Percentiles rank a stretch among this genome's conserved stretches.
phyloP scores from a whole-genome alignment of 1,140 invertebrate genomes.

The Drosophila sp. region DNA sequence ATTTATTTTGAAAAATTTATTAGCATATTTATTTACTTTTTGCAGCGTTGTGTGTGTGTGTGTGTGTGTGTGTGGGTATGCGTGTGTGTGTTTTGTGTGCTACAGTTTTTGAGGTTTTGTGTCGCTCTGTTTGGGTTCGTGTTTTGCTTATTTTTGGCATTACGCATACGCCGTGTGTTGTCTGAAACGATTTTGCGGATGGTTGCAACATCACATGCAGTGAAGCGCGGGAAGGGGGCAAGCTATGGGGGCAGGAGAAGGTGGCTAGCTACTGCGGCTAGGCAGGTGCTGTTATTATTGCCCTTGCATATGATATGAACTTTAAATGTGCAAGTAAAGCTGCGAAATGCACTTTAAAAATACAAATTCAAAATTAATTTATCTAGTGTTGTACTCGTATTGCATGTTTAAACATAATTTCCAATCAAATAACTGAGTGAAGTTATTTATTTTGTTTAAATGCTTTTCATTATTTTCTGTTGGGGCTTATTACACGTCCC shows the following conservation, averaged over 20 bases:
- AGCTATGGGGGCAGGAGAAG: background rate
- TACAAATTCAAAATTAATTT: no score
- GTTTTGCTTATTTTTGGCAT: constrained; percentile 77
- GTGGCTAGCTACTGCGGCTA: background rate
- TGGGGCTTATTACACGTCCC: constrained; percentile 41
- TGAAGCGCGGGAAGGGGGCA: no score
- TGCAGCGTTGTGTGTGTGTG: constrained; percentile 4
- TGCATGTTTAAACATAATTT: background rate
- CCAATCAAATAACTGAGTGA: background rate
- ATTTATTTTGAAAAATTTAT: constrained; percentile 83
- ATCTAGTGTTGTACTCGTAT: no score
- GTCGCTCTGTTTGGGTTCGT: constrained; percentile 52
- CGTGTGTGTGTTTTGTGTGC: constrained; percentile 14
- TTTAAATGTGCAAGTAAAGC: constrained; percentile 27
- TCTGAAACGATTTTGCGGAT: constrained; percentile 40
- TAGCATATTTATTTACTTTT: constrained; percentile 82
- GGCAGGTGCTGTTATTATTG: background rate
- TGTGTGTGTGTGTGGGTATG: background rate
- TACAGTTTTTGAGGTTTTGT: constrained; percentile 36
- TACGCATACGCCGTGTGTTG: constrained; percentile 62
- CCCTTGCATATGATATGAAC: constrained; percentile 1
- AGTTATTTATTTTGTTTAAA: background rate
- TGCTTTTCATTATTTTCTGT: constrained; percentile 15
- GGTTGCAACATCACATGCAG: background rate
- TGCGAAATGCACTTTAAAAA: background rate